These are phyloP conservation scores for Scaptomyza tumidula DNA, from an alignment of 2,888 invertebrate species.

Conservation along the genomic window DNA sequence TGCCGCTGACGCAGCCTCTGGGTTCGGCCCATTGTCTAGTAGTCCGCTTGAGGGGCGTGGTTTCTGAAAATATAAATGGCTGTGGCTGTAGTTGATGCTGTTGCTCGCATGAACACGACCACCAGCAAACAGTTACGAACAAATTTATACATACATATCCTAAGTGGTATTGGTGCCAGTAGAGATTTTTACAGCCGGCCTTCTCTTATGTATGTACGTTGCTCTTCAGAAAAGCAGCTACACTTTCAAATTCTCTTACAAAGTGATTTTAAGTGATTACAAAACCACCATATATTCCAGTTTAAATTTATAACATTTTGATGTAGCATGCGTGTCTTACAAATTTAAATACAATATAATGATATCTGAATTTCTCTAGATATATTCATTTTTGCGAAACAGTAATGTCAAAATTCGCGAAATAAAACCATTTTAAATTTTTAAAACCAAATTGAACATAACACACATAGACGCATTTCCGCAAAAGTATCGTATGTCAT, in stretches of 20 bases:
- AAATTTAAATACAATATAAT: neutral
- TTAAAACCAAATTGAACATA: neutral
- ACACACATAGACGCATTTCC: neutral
- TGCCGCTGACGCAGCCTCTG: constrained; percentile 74
- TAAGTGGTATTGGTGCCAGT: constrained; percentile 68
- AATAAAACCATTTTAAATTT: neutral
- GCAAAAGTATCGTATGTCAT: too few species aligned
- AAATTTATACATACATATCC: constrained; percentile 26
- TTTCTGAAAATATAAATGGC: constrained; percentile 83
- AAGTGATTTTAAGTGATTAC: neutral
- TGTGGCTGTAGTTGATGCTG: constrained; percentile 61
- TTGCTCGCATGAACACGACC: constrained; percentile 47
- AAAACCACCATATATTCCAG: too few species aligned
- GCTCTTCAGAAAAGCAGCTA: constrained; percentile 12
- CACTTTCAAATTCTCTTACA: constrained; percentile 31
- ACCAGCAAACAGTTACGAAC: constrained; percentile 38
- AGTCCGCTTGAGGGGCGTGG: constrained; percentile 82
- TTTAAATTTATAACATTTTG: neutral
- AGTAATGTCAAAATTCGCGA: neutral
- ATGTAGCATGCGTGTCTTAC: neutral
- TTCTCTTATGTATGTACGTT: constrained; percentile 34
- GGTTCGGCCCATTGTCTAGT: constrained; percentile 79
- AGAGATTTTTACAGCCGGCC: constrained; percentile 31
- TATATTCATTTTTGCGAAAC: too few species aligned
- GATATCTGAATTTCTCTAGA: too few species aligned